Base-by-base conservation (phyloP, 2,888 invertebrate genomes). In the Allolobophora icterica region DNA sequence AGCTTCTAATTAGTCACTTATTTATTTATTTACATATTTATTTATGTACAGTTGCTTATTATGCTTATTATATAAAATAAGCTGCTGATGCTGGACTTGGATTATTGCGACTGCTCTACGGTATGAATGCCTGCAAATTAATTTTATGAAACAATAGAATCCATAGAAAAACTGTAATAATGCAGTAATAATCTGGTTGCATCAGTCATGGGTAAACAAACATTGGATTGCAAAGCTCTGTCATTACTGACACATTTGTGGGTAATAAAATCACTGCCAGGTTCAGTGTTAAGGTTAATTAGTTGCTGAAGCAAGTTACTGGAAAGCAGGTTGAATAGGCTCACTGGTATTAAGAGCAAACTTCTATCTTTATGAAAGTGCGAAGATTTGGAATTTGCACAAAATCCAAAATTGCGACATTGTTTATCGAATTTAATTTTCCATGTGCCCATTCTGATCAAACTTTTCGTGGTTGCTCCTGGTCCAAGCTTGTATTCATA, bases 11-110 rank as follows among this genome's bases (percentile, higher is more conserved):
- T 71, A 71, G n/a, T 71, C n/a, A 71, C 71, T 71, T 8, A 71
- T 71, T 71, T 71, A 71, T 71, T 71, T n/a, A 71, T 71, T 52
- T 71, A 71, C 71, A n/a, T 71, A 71, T 71, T 71, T 71, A 71
- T 71, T 71, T 71, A 71, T 71, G 8, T 71, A 71, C n/a, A 17
- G n/a, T 71, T n/a, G n/a, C 71, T 71, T n/a, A 30, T n/a, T 71
- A n/a, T 71, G n/a, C 71, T 71, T 71, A 71, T n/a, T 8, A 30
- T n/a, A 8, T 71, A n/a, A 71, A 71, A 71, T 71, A 71, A 71
- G 52, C 21, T 52, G 52, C 52, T 52, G 52, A 52, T 52, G 52
- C 52, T 52, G 52, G 24, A 52, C 52, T 21, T 45, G 45, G 13
- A 17, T 45, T 52, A 71, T n/a, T 71, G n/a, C 11, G 71, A 30